Percentiles rank a stretch among this genome's conserved stretches.
phyloP scores from a whole-genome alignment of 2,888 invertebrate genomes.

The Troglohyphantes excavatus region DNA sequence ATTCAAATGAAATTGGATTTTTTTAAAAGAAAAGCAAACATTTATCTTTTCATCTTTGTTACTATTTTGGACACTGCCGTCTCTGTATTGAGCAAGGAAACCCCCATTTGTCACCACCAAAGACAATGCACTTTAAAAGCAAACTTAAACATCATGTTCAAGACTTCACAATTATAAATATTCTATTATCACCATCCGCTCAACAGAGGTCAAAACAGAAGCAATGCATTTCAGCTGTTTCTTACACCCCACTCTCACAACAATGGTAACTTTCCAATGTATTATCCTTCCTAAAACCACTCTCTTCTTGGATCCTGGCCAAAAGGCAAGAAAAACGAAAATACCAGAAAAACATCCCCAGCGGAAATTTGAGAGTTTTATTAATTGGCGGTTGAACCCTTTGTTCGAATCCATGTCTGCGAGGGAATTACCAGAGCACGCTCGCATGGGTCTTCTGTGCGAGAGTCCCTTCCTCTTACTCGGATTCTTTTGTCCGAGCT shows the following conservation, averaged over 20 bases:
- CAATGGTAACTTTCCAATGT: not conserved
- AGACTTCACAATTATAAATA: not conserved
- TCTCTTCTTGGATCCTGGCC: not conserved
- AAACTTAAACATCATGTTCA: not conserved
- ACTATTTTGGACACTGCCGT: not conserved
- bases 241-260: not conserved
- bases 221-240: not conserved
- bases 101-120: not conserved
- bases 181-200: not conserved
- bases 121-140: not conserved
- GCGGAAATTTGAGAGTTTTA: slow-evolving; percentile 71
- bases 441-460: slow-evolving; percentile 64
- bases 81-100: not conserved
- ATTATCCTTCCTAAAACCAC: not conserved
- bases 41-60: not conserved
- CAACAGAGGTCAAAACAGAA: not conserved
- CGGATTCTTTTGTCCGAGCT: slow-evolving; percentile 70
- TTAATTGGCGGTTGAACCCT: slow-evolving; percentile 68
- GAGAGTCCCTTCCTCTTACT: slow-evolving; percentile 5
- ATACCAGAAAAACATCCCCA: slow-evolving; percentile 38
- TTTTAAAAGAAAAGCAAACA: not conserved
- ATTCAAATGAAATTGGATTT: too few relatives aligned
- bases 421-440: slow-evolving; percentile 63
- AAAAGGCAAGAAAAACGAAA: not conserved
- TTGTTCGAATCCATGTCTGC: slow-evolving; percentile 70